Percentiles rank a stretch among this genome's conserved stretches.
phyloP scores from a whole-genome alignment of 2,888 invertebrate species.

The Ormyrus pomaceus region DNA sequence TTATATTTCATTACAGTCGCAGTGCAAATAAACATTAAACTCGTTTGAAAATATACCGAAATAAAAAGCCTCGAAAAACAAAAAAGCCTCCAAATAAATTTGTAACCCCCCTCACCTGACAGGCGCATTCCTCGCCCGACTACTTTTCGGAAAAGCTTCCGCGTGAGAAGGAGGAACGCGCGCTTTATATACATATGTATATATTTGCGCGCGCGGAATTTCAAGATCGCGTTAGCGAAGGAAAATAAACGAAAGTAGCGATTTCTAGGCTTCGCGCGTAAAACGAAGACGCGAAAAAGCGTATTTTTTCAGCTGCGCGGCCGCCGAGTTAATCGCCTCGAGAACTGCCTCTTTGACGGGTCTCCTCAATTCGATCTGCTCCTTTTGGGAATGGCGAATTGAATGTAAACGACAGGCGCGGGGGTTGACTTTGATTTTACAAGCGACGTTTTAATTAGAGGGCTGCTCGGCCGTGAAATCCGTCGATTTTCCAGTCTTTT shows the following conservation, averaged over 20 bases:
- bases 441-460: too few relatives aligned
- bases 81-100: neutral
- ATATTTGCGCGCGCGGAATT: neutral
- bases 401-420: too few relatives aligned
- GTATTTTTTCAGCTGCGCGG: neutral
- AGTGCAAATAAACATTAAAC: too few relatives aligned
- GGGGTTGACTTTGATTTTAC: too few relatives aligned
- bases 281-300: neutral
- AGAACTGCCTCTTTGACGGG: neutral
- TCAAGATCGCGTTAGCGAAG: neutral
- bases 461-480: too few relatives aligned
- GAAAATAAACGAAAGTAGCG: neutral
- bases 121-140: neutral
- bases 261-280: neutral
- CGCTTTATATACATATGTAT: too few relatives aligned
- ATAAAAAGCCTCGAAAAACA: neutral
- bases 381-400: too few relatives aligned
- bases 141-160: constrained; percentile 16
- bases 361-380: too few relatives aligned
- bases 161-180: neutral
- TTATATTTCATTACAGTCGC: too few relatives aligned
- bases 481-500: too few relatives aligned
- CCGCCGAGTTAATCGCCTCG: neutral
- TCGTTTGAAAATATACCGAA: too few relatives aligned
- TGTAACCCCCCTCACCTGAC: too few relatives aligned